A percentile compares a stretch with the other conserved stretches of the same genome.
Conservation (phyloP, 2,888 invertebrate species). For the Aspidapion aeneum region DNA sequence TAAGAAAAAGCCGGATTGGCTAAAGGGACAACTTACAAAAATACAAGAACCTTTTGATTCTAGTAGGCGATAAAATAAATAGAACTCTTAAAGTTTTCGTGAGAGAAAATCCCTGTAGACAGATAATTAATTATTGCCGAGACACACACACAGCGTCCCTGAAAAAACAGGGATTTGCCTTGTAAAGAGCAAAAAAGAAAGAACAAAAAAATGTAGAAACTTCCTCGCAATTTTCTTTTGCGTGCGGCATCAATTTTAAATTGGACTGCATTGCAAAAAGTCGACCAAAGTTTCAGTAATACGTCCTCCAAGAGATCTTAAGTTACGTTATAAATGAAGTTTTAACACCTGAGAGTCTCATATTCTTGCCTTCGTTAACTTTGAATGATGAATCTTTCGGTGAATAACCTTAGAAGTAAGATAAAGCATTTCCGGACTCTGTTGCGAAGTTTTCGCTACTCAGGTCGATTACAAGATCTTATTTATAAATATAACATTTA, state of each 20-base stretch:
- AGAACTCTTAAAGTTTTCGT: too few relatives aligned
- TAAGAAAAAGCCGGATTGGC: too few relatives aligned
- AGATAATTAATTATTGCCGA: not conserved
- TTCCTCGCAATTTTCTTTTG: not conserved
- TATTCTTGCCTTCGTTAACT: not conserved
- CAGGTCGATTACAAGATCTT: too few relatives aligned
- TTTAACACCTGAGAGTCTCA: not conserved
- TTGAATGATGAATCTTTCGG: not conserved
- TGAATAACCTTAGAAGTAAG: not conserved
- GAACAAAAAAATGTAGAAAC: not conserved
- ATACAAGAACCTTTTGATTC: too few relatives aligned
- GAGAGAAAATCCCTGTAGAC: too few relatives aligned
- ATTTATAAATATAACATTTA: too few relatives aligned
- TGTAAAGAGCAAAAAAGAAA: not conserved
- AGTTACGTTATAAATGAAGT: not conserved
- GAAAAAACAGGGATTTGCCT: not conserved
- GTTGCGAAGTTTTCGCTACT: too few relatives aligned
- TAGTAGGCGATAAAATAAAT: too few relatives aligned
- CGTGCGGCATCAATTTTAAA: not conserved
- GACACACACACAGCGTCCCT: not conserved
- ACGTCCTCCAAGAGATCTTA: not conserved
- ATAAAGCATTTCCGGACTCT: not conserved
- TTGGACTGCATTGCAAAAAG: not conserved
- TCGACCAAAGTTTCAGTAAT: too few relatives aligned
- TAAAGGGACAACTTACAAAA: too few relatives aligned